Percentiles rank a stretch among this genome's conserved stretches.
phyloP scores from a whole-genome alignment of 2,888 invertebrate species.

The Saturnia pavonia region DNA sequence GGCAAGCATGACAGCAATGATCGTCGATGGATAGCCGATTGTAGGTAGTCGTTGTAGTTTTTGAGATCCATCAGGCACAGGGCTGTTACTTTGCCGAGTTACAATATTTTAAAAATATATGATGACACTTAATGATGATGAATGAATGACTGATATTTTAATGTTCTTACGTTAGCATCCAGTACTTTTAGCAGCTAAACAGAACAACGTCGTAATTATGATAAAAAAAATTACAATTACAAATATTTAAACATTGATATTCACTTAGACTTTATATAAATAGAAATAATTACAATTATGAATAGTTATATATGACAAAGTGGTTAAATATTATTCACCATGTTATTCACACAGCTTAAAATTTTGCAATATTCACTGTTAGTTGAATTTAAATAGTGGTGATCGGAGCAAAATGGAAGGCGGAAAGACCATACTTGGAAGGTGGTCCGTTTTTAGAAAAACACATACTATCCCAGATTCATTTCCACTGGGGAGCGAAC shows the following conservation, averaged over 20 bases:
- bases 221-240: too few species aligned
- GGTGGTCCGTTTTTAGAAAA: conserved; percentile 83
- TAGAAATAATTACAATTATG: neutral
- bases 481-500: conserved; percentile 86
- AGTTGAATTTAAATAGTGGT: conserved; percentile 65
- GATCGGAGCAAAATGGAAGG: conserved; percentile 83
- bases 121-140: neutral
- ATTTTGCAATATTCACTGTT: neutral
- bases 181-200: neutral
- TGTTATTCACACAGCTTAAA: too few species aligned
- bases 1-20: too few species aligned
- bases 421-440: conserved; percentile 81
- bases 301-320: neutral
- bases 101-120: too few species aligned
- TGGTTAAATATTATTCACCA: too few species aligned
- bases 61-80: too few species aligned
- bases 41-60: too few species aligned
- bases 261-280: neutral
- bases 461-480: conserved; percentile 84
- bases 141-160: neutral
- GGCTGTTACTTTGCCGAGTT: too few species aligned
- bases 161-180: neutral
- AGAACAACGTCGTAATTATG: too few species aligned
- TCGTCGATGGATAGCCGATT: too few species aligned
- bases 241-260: neutral